Conservation (phyloP, 2,888 invertebrate genomes). For the Chalcosyrphus nemorum region DNA sequence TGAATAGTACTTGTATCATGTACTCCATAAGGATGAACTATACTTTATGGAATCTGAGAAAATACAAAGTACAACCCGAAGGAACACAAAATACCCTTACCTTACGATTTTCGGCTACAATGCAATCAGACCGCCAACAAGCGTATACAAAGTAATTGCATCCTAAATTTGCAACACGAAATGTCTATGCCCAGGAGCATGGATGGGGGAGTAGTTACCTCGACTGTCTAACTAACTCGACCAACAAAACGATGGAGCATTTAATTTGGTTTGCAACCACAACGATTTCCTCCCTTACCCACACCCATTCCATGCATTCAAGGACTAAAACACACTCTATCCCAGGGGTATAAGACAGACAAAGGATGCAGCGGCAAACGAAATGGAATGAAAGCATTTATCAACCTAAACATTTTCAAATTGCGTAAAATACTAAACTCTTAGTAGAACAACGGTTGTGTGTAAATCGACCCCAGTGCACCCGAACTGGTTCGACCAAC, state of each 20-base stretch:
- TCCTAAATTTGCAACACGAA: conserved; percentile 9
- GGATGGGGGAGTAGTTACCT: neutral
- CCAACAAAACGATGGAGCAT: neutral
- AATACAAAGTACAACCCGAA: neutral
- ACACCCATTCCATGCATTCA: neutral
- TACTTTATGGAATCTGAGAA: neutral
- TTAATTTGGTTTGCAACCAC: conserved; percentile 41
- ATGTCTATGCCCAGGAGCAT: neutral
- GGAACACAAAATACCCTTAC: neutral
- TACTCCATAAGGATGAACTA: neutral
- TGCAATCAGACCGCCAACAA: neutral
- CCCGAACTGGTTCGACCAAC: conserved; percentile 26
- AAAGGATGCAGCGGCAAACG: conserved; percentile 9
- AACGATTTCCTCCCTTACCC: conserved; percentile 26
- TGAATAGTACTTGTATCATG: neutral
- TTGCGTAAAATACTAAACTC: conserved; percentile 37
- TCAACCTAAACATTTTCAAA: conserved; percentile 44
- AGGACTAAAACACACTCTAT: neutral
- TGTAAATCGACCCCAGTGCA: conserved; percentile 8
- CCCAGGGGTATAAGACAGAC: conserved; percentile 5
- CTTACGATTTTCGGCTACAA: neutral
- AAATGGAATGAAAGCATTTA: conserved; percentile 55
- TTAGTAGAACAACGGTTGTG: conserved; percentile 1
- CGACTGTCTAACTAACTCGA: neutral
- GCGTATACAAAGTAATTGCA: neutral